Conservation (phyloP, 2,888 invertebrate genomes). For the Scaptomyza polygonia region DNA sequence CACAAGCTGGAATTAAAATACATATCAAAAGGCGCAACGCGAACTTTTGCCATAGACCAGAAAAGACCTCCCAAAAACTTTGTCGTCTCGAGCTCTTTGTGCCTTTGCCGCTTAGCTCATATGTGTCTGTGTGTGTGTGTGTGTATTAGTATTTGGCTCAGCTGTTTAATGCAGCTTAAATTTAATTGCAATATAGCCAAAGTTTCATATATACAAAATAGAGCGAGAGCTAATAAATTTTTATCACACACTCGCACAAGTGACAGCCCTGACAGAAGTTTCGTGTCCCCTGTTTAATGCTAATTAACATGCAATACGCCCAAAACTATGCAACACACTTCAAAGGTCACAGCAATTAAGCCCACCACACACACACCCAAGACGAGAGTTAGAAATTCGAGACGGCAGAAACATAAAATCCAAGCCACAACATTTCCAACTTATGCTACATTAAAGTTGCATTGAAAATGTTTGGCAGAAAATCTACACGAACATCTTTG, state of each 20-base stretch:
- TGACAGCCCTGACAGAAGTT: conserved; percentile 49
- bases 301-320: conserved; percentile 75
- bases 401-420: conserved; percentile 65
- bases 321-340: conserved; percentile 60
- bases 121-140: conserved; percentile 21
- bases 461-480: conserved; percentile 3
- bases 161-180: conserved; percentile 81
- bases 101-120: conserved; percentile 4
- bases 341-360: conserved; percentile 84
- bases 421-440: conserved; percentile 64
- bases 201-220: conserved; percentile 56
- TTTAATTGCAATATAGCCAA: conserved; percentile 80
- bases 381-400: conserved; percentile 10
- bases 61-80: conserved; percentile 60
- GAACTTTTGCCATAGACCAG: conserved; percentile 74
- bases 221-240: conserved; percentile 61
- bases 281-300: conserved; percentile 63
- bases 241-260: conserved; percentile 63
- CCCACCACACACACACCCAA: conserved; percentile 42
- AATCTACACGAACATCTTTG: conserved; percentile 5
- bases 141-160: conserved; percentile 42
- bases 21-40: conserved; percentile 75
- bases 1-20: conserved; percentile 76
- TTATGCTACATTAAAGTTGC: conserved; percentile 33
- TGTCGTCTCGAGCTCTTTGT: conserved; percentile 64